Evolutionary conservation across 2,113 vertebrate genomes (phyloP), one percentile per base, ranked within the genome.

Genomic region (Geococcyx californianus): DNA sequence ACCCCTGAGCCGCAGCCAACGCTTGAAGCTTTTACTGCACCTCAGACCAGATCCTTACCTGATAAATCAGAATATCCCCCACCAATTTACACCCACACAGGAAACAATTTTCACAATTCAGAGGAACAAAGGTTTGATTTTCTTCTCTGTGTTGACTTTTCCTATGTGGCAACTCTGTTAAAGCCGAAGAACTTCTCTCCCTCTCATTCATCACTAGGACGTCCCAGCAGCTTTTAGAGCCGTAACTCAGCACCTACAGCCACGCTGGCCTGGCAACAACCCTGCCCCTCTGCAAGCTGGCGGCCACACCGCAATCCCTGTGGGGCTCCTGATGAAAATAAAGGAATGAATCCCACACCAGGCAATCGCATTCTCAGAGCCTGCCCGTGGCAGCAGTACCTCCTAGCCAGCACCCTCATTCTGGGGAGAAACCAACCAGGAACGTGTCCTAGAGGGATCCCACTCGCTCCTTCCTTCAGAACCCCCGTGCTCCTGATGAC

Each of bases 61-160:
- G 94, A 94, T 95, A 96, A 96, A 96, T 95, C 92, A 95, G 82
- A 85, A 69, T 93, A 74, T 59, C 51, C 55, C 51, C 64, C 55
- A 67, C 64, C 73, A 84, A 59, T 95, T 97, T 92, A 84, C 90
- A 92, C 83, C 88, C 72, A 68, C 47, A 44, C 60, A 92, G 69
- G 83, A 89, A 94, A 94, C 42, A 63, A 64, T 81, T 92, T 93
- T 74, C 85, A 72, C 68, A 67, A 31, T 82, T 87, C 70, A 76
- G 80, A 56, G 36, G 80, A 94, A 78, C 69, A 93, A 90, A 70
- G 44, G 49, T 64, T 84, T 78, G 51, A 90, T 93, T 94, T 96
- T 96, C 86, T 92, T 64, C 90, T 76, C 49, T 2, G 0, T 78
- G 62, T 77, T 95, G 94, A 88, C 60, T 90, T 93, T 88, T 81